Conservation (phyloP, 2,888 invertebrate genomes). For the Octonoba sinensis region DNA sequence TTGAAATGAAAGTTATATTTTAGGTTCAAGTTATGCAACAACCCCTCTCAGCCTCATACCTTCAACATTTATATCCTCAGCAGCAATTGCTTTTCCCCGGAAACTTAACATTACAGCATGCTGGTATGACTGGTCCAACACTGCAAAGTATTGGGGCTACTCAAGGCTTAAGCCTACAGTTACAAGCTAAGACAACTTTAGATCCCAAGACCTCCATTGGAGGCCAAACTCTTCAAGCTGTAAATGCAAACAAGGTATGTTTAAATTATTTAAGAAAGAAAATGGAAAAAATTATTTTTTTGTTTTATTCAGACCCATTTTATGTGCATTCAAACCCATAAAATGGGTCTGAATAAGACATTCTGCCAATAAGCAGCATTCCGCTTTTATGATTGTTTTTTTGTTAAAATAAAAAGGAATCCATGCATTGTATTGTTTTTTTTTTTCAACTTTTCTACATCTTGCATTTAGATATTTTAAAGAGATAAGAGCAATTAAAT, state of each 20-base stretch:
- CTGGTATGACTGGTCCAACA: slow-evolving; percentile 67
- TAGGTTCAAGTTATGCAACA: slow-evolving; percentile 83
- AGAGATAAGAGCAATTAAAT: too few species aligned
- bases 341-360: too few species aligned
- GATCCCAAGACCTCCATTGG: slow-evolving; percentile 37
- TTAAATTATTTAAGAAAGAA: background rate
- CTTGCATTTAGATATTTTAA: too few species aligned
- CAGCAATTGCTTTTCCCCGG: slow-evolving; percentile 80
- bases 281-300: background rate
- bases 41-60: slow-evolving; percentile 81
- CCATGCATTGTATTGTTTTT: too few species aligned
- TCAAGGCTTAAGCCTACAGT: slow-evolving; percentile 80
- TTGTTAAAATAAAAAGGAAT: too few species aligned
- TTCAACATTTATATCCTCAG: slow-evolving; percentile 85
- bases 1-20: background rate
- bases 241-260: slow-evolving; percentile 51
- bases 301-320: background rate
- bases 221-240: slow-evolving; percentile 41
- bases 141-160: slow-evolving; percentile 53
- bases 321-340: too few species aligned
- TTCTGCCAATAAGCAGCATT: too few species aligned
- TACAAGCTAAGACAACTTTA: slow-evolving; percentile 75
- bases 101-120: slow-evolving; percentile 81
- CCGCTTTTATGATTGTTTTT: too few species aligned
- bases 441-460: too few species aligned